These are phyloP conservation scores for Prenolepis imparis DNA, from an alignment of 2,888 invertebrate genomes.

Conservation along the genomic window DNA sequence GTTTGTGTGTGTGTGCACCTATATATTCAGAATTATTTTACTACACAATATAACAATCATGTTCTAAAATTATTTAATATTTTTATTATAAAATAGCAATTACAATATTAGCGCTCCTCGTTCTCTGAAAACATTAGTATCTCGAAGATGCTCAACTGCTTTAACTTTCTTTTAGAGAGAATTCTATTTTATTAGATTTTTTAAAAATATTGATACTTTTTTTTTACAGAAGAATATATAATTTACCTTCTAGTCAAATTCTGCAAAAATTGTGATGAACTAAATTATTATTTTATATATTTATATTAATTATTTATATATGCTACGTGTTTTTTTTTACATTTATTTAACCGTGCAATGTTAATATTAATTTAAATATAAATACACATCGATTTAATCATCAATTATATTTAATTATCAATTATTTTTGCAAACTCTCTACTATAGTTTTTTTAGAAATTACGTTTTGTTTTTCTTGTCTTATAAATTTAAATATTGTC, in stretches of 20 bases:
- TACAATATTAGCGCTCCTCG: not conserved
- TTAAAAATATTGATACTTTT: not conserved
- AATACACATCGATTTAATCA: not conserved
- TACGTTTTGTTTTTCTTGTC: not conserved
- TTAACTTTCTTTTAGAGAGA: not conserved
- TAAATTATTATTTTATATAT: conserved; percentile 34
- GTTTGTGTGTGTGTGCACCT: not conserved
- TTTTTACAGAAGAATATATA: not conserved
- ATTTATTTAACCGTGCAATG: conserved; percentile 26
- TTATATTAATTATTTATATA: conserved; percentile 31
- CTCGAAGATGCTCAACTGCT: not conserved
- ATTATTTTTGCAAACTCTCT: not conserved
- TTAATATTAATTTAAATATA: not conserved
- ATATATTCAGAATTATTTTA: conserved; percentile 8
- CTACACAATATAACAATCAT: not conserved
- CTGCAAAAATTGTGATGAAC: conserved; percentile 24
- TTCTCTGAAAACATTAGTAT: not conserved
- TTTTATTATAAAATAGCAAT: not conserved
- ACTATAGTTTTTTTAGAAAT: conserved; percentile 7
- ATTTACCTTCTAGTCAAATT: conserved; percentile 39
- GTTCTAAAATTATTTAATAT: not conserved
- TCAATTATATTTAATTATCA: not conserved
- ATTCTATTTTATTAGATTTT: conserved; percentile 2
- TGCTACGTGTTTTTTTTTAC: not conserved
- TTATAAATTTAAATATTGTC: conserved; percentile 25